A percentile compares a stretch with the other conserved stretches of the same genome.
These are phyloP conservation scores for Poecile atricapillus DNA, from an alignment of 2,113 vertebrate genomes.

Conservation along the genomic window DNA sequence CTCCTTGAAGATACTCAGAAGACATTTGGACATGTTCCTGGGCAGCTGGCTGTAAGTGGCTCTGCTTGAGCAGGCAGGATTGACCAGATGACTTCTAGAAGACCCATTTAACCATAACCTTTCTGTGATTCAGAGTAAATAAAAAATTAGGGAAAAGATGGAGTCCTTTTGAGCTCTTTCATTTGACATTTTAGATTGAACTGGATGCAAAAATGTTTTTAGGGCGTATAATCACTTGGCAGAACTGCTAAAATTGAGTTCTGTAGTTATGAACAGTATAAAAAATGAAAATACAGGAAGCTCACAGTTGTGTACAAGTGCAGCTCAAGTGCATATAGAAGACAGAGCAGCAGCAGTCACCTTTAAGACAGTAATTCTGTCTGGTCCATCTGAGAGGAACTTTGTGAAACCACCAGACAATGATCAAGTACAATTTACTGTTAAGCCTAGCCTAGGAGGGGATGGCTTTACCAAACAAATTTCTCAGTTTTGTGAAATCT, in stretches of 20 bases:
- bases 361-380: not conserved
- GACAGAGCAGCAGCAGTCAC: not conserved
- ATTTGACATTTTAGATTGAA: not conserved
- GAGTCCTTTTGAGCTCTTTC: not conserved
- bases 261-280: not conserved
- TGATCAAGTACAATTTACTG: not conserved
- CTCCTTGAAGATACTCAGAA: not conserved
- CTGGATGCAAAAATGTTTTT: not conserved
- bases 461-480: not conserved
- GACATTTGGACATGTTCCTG: not conserved
- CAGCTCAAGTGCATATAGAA: not conserved
- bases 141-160: not conserved
- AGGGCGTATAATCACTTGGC: not conserved
- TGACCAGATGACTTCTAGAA: not conserved
- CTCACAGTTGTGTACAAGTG: not conserved
- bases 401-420: not conserved
- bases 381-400: not conserved
- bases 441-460: not conserved
- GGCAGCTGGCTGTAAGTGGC: not conserved
- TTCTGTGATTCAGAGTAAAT: not conserved
- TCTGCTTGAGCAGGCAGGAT: not conserved
- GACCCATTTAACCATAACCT: not conserved
- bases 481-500: not conserved
- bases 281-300: not conserved
- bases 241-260: not conserved